Evolutionary conservation across 2,113 vertebrate genomes (phyloP), one percentile per base, ranked within the genome.

Genomic region (Gnathonemus longibarbis): DNA sequence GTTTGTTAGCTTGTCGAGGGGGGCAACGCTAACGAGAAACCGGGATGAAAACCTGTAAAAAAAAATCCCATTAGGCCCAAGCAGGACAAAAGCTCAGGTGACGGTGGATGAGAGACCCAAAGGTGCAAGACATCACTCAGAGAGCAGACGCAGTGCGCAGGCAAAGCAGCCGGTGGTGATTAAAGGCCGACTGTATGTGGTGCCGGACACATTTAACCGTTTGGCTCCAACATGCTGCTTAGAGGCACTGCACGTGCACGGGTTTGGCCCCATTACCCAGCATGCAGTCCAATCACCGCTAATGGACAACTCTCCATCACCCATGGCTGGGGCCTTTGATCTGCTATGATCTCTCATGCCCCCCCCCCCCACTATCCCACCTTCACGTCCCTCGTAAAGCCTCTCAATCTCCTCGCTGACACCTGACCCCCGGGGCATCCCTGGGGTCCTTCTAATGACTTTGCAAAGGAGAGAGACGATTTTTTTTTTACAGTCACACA

Each of bases 311-410:
- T 91, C 90, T 84, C 49, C 92, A 88, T 90, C 48, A 87, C 1
- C 89, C 91, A 87, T 90, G 86, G 91, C 91, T 89, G 58, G 92
- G 91, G 84, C 90, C 93, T 95, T 92, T 93, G 92, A 93, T 94
- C 2, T 6, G 77, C 89, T 91, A 91, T 93, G 92, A 93, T 50
- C 3, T 90, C 84, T 91, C 89, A 91, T 66, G 62, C 2, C 89
- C 50, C 31, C 80, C 42, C 62, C 27, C 27, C 70, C 74, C 35
- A 17, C n/a, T 27, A 53, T 48, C 90, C 45, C 45, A 62, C 70
- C 88, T 56, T 88, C 70, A 48, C 48, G 89, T 39, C 45, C 49
- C 88, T 84, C n/a, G 84, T 11, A 50, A 21, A 88, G 39, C 45
- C 89, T 88, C 91, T 91, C 53, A 90, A 92, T 92, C 31, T 62